Conservation (phyloP, 2,797 vertebrate genomes). For the Novumbra hubbsi region DNA sequence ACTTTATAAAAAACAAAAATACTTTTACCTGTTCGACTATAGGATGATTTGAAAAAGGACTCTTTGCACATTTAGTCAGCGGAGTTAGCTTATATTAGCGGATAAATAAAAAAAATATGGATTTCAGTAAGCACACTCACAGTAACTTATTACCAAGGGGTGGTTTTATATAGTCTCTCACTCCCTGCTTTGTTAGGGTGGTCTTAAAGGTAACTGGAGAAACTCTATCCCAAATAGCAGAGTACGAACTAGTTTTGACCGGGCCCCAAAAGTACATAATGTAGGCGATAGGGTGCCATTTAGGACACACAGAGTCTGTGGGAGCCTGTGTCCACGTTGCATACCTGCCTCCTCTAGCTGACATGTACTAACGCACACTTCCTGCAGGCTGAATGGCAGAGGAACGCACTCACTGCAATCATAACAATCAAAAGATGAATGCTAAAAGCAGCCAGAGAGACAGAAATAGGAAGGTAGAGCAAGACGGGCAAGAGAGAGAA, state of each 20-base stretch:
- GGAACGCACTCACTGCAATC: constrained; percentile 69
- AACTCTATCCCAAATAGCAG: neutral
- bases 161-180: no score
- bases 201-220: neutral
- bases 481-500: neutral
- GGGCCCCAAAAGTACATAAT: neutral
- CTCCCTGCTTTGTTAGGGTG: neutral
- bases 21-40: no score
- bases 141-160: no score
- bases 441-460: constrained; percentile 12
- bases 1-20: no score
- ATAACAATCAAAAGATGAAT: constrained; percentile 64
- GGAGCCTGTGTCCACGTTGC: constrained; percentile 58
- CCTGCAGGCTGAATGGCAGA: constrained; percentile 70
- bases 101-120: no score
- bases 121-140: no score
- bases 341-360: constrained; percentile 69
- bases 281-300: neutral
- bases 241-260: neutral
- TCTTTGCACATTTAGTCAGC: no score
- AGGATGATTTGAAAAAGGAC: no score
- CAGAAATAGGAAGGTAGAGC: neutral
- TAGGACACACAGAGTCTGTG: constrained; percentile 21
- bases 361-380: constrained; percentile 79
- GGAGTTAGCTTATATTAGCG: no score